phyloP scores from a whole-genome alignment of 1,140 invertebrate genomes.

The Onthophagus taurus region DNA sequence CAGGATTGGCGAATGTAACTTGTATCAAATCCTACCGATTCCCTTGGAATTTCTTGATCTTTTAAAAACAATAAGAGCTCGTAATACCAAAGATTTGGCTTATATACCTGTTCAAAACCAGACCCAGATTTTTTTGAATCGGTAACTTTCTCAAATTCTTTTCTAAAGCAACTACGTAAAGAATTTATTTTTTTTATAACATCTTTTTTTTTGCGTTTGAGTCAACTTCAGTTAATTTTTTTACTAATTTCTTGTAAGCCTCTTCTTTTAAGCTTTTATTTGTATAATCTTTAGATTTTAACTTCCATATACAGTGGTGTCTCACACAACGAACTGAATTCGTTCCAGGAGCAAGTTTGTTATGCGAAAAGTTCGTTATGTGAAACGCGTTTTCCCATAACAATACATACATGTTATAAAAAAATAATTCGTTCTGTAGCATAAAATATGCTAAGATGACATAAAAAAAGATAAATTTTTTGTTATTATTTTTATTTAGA shows the following conservation, averaged over 20 bases:
- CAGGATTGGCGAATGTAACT: too few relatives aligned
- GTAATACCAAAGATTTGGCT: background rate
- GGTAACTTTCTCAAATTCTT: background rate
- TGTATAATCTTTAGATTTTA: too few relatives aligned
- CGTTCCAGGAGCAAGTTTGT: slow-evolving; percentile 2
- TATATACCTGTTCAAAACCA: background rate
- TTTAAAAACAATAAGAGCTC: background rate
- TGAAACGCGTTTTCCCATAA: slow-evolving; percentile 1
- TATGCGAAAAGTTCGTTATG: slow-evolving; percentile 2
- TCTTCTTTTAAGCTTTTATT: too few relatives aligned
- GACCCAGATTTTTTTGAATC: background rate
- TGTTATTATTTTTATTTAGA: slow-evolving; percentile 3
- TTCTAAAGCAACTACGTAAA: background rate
- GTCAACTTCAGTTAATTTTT: background rate
- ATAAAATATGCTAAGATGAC: slow-evolving; percentile 3
- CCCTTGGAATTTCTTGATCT: slow-evolving; percentile 2
- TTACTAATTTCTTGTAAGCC: background rate
- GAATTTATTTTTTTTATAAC: slow-evolving; percentile 1
- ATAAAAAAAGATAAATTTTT: slow-evolving; percentile 3
- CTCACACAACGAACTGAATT: background rate
- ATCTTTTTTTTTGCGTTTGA: background rate
- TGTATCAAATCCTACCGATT: too few relatives aligned
- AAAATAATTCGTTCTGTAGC: slow-evolving; percentile 2
- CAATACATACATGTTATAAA: background rate
- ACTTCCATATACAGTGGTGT: slow-evolving; percentile 1